Percentiles rank a stretch among this genome's conserved stretches.
These are phyloP conservation scores for Nannoperca australis DNA, from an alignment of 2,797 vertebrate species.

Conservation along the genomic window DNA sequence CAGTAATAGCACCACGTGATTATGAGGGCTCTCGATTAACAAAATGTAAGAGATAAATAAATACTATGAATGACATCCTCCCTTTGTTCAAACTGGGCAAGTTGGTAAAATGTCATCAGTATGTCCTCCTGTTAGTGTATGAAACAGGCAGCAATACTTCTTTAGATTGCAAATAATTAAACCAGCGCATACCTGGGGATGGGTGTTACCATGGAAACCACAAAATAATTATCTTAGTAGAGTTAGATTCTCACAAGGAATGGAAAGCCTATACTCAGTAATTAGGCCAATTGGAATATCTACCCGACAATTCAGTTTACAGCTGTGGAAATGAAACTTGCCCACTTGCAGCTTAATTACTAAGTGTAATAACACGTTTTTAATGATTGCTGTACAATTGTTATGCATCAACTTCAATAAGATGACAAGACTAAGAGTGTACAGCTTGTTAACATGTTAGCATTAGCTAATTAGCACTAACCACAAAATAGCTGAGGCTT, in stretches of 20 bases:
- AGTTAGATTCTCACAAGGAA: background rate
- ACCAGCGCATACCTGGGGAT: background rate
- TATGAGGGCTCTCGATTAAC: background rate
- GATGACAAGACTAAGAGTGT: background rate
- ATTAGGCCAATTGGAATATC: conserved; percentile 6
- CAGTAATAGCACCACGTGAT: background rate
- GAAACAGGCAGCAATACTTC: background rate
- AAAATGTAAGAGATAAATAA: background rate
- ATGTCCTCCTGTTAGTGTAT: background rate
- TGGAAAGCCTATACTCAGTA: background rate
- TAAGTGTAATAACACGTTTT: background rate
- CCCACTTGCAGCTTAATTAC: background rate
- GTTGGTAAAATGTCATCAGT: background rate
- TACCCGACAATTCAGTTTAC: background rate
- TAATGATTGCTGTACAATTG: background rate
- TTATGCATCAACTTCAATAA: background rate
- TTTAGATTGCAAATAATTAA: conserved; percentile 4
- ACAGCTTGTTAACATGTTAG: background rate
- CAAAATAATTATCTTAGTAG: background rate
- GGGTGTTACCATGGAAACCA: background rate
- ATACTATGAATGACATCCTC: background rate
- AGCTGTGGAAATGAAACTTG: background rate
- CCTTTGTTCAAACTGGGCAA: background rate
- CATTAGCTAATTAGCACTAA: background rate
- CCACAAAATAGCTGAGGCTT: background rate